Base-by-base conservation (phyloP, 2,113 vertebrate species). In the Oncorhynchus nerka region DNA sequence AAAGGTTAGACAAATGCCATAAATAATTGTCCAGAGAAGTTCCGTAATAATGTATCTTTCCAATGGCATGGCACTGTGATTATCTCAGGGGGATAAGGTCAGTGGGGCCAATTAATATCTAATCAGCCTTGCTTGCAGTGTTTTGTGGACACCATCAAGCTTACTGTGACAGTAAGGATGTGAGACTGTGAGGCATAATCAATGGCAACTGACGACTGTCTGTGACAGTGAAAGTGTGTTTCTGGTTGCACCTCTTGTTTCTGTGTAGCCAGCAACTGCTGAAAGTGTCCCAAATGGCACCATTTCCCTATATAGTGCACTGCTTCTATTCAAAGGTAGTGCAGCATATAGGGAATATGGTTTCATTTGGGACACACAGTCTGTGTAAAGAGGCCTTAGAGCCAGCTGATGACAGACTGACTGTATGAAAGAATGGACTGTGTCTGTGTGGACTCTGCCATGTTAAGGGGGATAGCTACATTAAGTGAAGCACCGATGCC, bases 1-100 rank as follows among this genome's bases (percentile, higher is more conserved):
- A 88, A 89, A 85, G 85, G 84, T 89, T 87, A 89, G 81, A 86
- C 83, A 88, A 90, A 89, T 89, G 82, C 87, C 86, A 88, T 66
- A 80, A 83, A 86, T 81, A 88, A 86, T 84, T 82, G 79, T 81
- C 15, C 49, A 45, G 61, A 26, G 67, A 68, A 24, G 72, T 75
- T 78, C 86, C 71, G 72, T 72, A 76, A 80, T 74, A 70, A 24
- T 3, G 24, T 80, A 26, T 32, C 51, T 8, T 74, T 68, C 69
- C 3, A 0, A 59, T 15, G 79, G 75, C 74, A 73, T 8, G 32
- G 28, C 64, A 1, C 55, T 81, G 70, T 83, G 76, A 81, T 87
- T 84, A 83, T 74, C 51, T 1, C 48, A 76, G 79, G 70, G 69
- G 71, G 49, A 28, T 20, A 48, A 15, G 86, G 85, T 85, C 84